Evolutionary conservation across 2,113 vertebrate genomes (phyloP), one percentile per base, ranked within the genome.

Genomic region (Prionailurus bengalensis): DNA sequence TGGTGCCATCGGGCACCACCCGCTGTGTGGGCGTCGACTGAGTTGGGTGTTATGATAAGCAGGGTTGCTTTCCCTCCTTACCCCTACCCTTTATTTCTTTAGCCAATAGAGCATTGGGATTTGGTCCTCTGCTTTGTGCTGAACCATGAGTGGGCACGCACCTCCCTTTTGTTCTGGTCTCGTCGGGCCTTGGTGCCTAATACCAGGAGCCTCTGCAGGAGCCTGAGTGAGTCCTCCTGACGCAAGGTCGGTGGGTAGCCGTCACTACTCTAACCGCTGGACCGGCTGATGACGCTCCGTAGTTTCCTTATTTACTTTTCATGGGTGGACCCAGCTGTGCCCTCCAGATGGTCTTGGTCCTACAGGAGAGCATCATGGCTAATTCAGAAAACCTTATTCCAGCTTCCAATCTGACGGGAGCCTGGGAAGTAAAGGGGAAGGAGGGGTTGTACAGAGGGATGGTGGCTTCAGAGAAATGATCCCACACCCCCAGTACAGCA

Each of bases 131-230:
- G 1, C 53, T 89, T 93, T 51, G 63, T 68, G 5, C 71, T 14
- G 42, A 71, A 7, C 73, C 36, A 0, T 19, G 17, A 66, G 9
- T 42, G 21, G 31, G 27, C 39, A 9, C 21, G 10, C 48, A 11
- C 14, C 1, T 68, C 27, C 17, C 55, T 33, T 81, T 84, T 4
- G 19, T 36, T 73, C 61, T 33, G 27, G 19, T 48, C 71, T 70
- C 23, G 0, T 4, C 17, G 27, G 45, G 33, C 11, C 0, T 13
- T 53, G 51, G 45, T 55, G 2, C 16, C 5, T 14, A 16, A 8
- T 5, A 2, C 15, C 7, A 16, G 12, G 42, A 58, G 45, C 25
- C 9, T 53, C 25, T 42, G 48, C 10, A 17, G 42, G 65, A 89
- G 12, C 23, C 53, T 6, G 29, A 66, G 61, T 3, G 33, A 61